Percentiles rank a stretch among this genome's conserved stretches.
phyloP scores from a whole-genome alignment of 1,140 invertebrate species.

The fruit fly (Drosophila melanogaster) region DNA sequence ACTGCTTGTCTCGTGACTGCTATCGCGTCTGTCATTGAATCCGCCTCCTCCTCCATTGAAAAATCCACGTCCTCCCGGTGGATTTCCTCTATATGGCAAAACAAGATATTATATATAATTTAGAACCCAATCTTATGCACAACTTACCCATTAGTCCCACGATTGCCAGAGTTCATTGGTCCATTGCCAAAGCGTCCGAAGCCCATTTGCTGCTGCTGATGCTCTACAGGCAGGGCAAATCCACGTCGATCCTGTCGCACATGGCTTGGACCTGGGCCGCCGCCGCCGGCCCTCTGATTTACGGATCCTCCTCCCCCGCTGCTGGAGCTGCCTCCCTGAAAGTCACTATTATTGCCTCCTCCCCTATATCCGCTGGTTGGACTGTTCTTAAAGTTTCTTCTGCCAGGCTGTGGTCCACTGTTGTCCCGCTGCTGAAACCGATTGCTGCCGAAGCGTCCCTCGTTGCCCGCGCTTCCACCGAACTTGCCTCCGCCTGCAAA shows the following conservation, averaged over 20 bases:
- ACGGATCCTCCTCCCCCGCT: conserved; percentile 18
- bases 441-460: conserved; percentile 42
- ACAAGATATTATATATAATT: not conserved
- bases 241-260: conserved; percentile 70
- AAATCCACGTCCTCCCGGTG: conserved; percentile 78
- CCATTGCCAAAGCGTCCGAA: conserved; percentile 67
- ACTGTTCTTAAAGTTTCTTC: conserved; percentile 46
- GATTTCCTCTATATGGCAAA: not conserved
- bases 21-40: conserved; percentile 41
- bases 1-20: conserved; percentile 78
- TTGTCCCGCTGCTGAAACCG: conserved; percentile 45
- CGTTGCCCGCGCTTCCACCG: conserved; percentile 41
- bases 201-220: conserved; percentile 56
- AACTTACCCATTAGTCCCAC: conserved; percentile 50
- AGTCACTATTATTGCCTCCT: conserved; percentile 53
- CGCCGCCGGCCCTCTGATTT: conserved; percentile 27
- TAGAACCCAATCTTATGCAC: not conserved
- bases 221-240: conserved; percentile 69
- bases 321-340: conserved; percentile 28
- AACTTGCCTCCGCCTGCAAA: conserved; percentile 41
- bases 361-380: conserved; percentile 42
- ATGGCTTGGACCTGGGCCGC: conserved; percentile 21
- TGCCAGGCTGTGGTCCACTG: conserved; percentile 14
- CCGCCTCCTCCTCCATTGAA: conserved; percentile 81
- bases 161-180: conserved; percentile 40